Percentiles rank a stretch among this genome's conserved stretches.
Conservation (phyloP, 2,113 vertebrate species). For the Porphyrio hochstetteri region DNA sequence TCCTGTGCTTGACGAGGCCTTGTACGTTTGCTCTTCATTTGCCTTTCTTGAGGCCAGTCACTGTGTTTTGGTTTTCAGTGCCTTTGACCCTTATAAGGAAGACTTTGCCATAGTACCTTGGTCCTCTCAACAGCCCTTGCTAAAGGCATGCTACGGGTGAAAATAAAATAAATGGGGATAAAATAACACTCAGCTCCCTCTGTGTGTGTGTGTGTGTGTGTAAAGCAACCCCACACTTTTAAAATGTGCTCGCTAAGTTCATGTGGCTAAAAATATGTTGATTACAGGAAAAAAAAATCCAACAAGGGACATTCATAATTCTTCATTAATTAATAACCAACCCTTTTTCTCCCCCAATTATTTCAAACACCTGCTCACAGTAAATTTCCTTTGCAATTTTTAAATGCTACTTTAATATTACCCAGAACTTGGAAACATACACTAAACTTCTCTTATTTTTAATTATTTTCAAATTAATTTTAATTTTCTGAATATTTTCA, state of each 20-base stretch:
- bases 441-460: constrained; percentile 71
- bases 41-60: background rate
- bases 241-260: constrained; percentile 34
- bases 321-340: constrained; percentile 71
- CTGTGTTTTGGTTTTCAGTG: background rate
- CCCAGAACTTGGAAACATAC: constrained; percentile 65
- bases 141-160: background rate
- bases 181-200: constrained; percentile 36
- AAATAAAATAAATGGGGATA: constrained; percentile 33
- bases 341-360: constrained; percentile 62
- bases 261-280: constrained; percentile 64
- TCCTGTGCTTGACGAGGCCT: background rate
- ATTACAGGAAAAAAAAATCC: constrained; percentile 46
- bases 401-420: constrained; percentile 64
- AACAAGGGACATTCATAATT: constrained; percentile 64
- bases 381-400: constrained; percentile 75
- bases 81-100: background rate
- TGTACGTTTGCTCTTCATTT: background rate
- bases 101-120: background rate
- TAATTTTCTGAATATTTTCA: constrained; percentile 74
- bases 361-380: constrained; percentile 77
- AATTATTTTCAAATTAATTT: constrained; percentile 83
- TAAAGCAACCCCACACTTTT: constrained; percentile 28
- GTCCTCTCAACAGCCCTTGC: background rate
- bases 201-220: background rate